Evolutionary conservation across 2,888 invertebrate species (phyloP).

Genomic region (Troilus luridus): DNA sequence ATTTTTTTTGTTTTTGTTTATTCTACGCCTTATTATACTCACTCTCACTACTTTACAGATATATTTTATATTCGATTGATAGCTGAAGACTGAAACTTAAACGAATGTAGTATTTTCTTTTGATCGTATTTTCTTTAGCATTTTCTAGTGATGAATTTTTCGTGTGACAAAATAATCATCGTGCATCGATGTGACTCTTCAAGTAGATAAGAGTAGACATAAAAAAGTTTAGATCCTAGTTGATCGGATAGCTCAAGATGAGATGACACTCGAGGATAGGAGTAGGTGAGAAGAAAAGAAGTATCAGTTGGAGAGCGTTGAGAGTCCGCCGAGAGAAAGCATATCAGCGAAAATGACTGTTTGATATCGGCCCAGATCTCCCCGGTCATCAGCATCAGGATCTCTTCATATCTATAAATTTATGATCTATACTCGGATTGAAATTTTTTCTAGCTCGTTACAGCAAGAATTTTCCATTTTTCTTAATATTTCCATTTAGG

Average conservation of each 20-base stretch:
- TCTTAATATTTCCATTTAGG: neutral
- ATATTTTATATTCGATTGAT: too few relatives aligned
- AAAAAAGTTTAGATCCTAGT: neutral
- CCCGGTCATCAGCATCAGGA: neutral
- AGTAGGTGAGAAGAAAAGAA: constrained; percentile 14
- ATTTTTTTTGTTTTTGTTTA: too few relatives aligned
- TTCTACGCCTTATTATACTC: too few relatives aligned
- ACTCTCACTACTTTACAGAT: too few relatives aligned
- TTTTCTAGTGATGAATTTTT: too few relatives aligned
- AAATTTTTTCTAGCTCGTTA: neutral
- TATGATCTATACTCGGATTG: neutral
- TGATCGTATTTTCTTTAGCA: too few relatives aligned
- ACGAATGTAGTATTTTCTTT: too few relatives aligned
- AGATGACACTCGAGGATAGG: neutral
- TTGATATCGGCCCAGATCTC: constrained; percentile 22
- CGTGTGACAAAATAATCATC: neutral
- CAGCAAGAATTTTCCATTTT: neutral
- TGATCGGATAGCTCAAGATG: neutral
- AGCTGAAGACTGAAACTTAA: too few relatives aligned
- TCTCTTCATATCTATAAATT: constrained; percentile 4
- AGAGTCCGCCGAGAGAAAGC: neutral
- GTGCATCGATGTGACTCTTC: neutral
- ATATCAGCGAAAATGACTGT: constrained; percentile 29
- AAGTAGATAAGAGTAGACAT: neutral
- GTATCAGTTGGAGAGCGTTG: neutral